Percentiles rank a stretch among this genome's conserved stretches.
phyloP scores from a whole-genome alignment of 1,140 invertebrate species.

The Brachionus plicatilis region DNA sequence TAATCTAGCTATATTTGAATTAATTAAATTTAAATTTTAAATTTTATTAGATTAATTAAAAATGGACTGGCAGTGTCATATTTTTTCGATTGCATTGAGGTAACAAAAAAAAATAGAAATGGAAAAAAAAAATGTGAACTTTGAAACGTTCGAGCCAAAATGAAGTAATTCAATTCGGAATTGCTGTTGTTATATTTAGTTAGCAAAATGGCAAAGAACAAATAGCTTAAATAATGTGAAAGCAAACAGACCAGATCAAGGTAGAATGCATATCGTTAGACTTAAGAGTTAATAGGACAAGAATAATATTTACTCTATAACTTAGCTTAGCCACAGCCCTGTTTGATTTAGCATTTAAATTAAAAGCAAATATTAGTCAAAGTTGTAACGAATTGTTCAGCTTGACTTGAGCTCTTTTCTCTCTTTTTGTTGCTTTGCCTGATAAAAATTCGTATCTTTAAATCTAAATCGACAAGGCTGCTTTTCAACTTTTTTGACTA shows the following conservation, averaged over 20 bases:
- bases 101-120: not conserved
- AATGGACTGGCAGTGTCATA: not conserved
- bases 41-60: not conserved
- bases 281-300: not conserved
- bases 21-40: not conserved
- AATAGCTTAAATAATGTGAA: constrained; percentile 12
- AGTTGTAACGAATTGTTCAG: not conserved
- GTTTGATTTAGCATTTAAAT: constrained; percentile 28
- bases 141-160: not conserved
- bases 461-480: constrained; percentile 17
- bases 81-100: not conserved
- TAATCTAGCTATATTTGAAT: not conserved
- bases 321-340: not conserved
- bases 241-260: not conserved
- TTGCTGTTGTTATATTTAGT: not conserved
- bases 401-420: constrained; percentile 1
- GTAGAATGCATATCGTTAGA: constrained; percentile 8
- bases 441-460: not conserved
- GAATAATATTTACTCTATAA: constrained; percentile 16
- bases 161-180: not conserved
- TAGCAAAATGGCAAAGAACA: not conserved
- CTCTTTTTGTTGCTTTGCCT: not conserved
- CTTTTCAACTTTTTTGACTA: not conserved
- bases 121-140: not conserved
- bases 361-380: constrained; percentile 18